Percentiles rank a stretch among this genome's conserved stretches.
Conservation (phyloP, 2,888 invertebrate genomes). For the Carpatolechia fugitivella region DNA sequence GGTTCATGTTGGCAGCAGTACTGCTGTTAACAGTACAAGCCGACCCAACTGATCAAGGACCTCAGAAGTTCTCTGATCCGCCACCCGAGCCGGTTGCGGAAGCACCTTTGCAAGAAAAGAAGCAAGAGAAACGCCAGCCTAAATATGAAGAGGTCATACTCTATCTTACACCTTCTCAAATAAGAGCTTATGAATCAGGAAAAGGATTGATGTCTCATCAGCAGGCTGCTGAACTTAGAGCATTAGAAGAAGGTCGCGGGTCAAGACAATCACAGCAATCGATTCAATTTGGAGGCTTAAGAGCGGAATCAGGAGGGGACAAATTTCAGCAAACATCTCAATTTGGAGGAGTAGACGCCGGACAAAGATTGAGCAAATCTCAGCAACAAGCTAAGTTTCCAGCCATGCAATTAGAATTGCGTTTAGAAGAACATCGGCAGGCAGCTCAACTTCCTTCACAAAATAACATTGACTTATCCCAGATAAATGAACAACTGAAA, state of each 20-base stretch:
- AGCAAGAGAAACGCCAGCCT: constrained; percentile 21
- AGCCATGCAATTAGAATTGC: neutral
- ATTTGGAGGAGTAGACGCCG: neutral
- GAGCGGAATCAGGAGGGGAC: neutral
- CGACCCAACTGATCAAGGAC: constrained; percentile 38
- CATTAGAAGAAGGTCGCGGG: neutral
- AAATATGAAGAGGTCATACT: constrained; percentile 47
- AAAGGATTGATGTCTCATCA: constrained; percentile 29
- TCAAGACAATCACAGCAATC: neutral
- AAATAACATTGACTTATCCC: neutral
- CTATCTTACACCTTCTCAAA: constrained; percentile 60
- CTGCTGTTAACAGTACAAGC: constrained; percentile 37
- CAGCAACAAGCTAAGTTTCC: neutral
- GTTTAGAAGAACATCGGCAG: neutral
- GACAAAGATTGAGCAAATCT: neutral
- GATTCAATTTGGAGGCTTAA: neutral
- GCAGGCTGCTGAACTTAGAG: constrained; percentile 4
- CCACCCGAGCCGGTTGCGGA: neutral
- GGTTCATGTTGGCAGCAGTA: constrained; percentile 35
- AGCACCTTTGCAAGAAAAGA: constrained; percentile 19
- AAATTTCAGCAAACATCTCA: neutral
- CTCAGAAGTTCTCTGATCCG: constrained; percentile 35
- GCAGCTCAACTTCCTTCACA: neutral
- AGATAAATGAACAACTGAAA: neutral
- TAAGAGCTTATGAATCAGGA: constrained; percentile 46